A percentile compares a stretch with the other conserved stretches of the same genome.
phyloP scores from a whole-genome alignment of 2,113 vertebrate species.

The Amblyopsis rosae region DNA sequence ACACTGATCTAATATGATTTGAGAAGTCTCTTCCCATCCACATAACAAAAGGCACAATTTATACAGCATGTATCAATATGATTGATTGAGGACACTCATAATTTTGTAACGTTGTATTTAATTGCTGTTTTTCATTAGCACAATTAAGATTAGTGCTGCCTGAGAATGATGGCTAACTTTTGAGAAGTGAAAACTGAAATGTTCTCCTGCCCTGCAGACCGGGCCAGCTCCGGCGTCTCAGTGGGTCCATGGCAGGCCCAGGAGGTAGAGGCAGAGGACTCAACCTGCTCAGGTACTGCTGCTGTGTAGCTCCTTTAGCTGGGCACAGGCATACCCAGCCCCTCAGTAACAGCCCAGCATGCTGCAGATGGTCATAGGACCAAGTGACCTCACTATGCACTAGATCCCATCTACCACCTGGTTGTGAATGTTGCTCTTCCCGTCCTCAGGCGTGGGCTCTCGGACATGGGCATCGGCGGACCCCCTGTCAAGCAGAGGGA shows the following conservation, averaged over 20 bases:
- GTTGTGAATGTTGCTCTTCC: background rate
- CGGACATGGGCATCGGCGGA: conserved; percentile 83
- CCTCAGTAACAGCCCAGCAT: background rate
- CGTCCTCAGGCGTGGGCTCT: conserved; percentile 92
- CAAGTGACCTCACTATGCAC: background rate
- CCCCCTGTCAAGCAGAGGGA: conserved; percentile 99
- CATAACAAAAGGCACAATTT: too few relatives aligned
- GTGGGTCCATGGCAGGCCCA: conserved; percentile 86
- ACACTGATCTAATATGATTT: too few relatives aligned
- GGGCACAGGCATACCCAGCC: background rate
- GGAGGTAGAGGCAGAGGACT: conserved; percentile 97
- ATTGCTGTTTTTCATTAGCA: background rate
- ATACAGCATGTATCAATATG: too few relatives aligned
- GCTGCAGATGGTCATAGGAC: background rate
- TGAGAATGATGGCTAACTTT: too few relatives aligned
- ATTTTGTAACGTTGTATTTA: too few relatives aligned
- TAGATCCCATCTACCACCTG: background rate
- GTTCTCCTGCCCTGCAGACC: conserved; percentile 73
- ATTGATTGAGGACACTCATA: too few relatives aligned
- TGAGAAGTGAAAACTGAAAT: background rate
- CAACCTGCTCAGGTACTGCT: conserved; percentile 89
- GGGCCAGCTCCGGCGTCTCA: conserved; percentile 85
- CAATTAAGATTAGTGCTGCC: too few relatives aligned
- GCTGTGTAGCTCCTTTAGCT: background rate
- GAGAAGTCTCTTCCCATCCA: too few relatives aligned